These are phyloP conservation scores for Pollenia griseotomentosa DNA, from an alignment of 2,888 invertebrate species.

Conservation along the genomic window DNA sequence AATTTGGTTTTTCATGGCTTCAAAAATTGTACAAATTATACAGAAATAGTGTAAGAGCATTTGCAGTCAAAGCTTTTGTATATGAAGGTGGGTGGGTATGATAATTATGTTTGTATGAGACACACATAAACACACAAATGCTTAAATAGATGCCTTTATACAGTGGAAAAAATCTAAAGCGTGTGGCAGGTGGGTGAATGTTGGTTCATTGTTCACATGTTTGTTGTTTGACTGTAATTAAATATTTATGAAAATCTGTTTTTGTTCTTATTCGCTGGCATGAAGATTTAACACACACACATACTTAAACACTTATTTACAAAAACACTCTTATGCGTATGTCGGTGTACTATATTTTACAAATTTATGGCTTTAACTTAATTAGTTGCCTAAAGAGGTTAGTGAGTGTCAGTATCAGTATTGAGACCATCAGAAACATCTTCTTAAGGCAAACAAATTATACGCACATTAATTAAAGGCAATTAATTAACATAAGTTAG, in stretches of 20 bases:
- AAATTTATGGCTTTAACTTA: conserved; percentile 60
- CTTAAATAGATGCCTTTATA: neutral
- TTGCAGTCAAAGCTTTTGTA: neutral
- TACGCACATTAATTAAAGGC: neutral
- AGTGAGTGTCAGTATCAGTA: neutral
- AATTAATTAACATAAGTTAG: conserved; percentile 36
- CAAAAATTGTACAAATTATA: neutral
- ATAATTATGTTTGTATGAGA: neutral
- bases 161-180: neutral
- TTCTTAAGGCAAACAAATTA: neutral
- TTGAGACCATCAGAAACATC: too few species aligned
- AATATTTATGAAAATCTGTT: conserved; percentile 67
- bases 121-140: neutral
- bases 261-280: conserved; percentile 5
- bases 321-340: too few species aligned
- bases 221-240: conserved; percentile 50
- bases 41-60: neutral
- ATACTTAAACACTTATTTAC: too few species aligned
- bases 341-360: neutral
- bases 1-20: neutral
- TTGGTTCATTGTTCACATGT: neutral
- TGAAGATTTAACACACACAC: conserved; percentile 16
- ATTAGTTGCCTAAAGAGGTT: conserved; percentile 49
- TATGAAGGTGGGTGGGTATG: neutral
- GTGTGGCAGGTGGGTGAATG: neutral